Evolutionary conservation across 2,888 invertebrate genomes (phyloP), one percentile per base, ranked within the genome.

Genomic region (Lampropteryx suffumata): DNA sequence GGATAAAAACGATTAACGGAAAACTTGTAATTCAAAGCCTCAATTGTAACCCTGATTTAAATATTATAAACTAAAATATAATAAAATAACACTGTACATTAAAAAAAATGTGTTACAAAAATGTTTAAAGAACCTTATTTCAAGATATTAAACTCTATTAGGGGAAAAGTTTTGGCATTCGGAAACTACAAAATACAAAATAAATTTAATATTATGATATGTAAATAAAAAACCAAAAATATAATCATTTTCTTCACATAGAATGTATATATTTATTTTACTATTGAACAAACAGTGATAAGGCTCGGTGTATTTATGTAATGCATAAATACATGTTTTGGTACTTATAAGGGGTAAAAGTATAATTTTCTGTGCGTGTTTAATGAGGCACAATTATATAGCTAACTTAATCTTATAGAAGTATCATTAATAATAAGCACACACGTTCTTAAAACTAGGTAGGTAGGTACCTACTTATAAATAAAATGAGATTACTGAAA

Each of bases 401-500:
- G 30, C 21, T 39, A 36, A 50, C 34, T 21, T 51, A 58, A 27
- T 42, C 37, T 21, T 17, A 41, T 13, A 3, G 46, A 53, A 64
- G 59, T 56, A 61, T 60, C 17, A 13, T 32, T n/a, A 49, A 45
- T 50, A 57, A 50, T 56, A 62, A 65, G 56, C 60, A 64, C 64
- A 65, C 61, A 59, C 59, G 39, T 24, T 33, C 32, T 53, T 64
- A 55, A 50, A 56, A 35, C 50, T 40, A 21, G 21, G 21, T 21
- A n/a, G n/a, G n/a, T n/a, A n/a, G n/a, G n/a, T n/a, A n/a, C n/a
- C n/a, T n/a, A 54, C 42, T 44, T 59, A 55, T 4, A 52, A 50
- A 57, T 62, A 64, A 62, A 17, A 49, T 59, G 62, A 62, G 62
- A 62, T 62, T 62, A 10, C 56, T 56, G 27, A 41, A 47, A 47